phyloP scores from a whole-genome alignment of 2,113 vertebrate genomes.

The Todiramphus saurophagus region DNA sequence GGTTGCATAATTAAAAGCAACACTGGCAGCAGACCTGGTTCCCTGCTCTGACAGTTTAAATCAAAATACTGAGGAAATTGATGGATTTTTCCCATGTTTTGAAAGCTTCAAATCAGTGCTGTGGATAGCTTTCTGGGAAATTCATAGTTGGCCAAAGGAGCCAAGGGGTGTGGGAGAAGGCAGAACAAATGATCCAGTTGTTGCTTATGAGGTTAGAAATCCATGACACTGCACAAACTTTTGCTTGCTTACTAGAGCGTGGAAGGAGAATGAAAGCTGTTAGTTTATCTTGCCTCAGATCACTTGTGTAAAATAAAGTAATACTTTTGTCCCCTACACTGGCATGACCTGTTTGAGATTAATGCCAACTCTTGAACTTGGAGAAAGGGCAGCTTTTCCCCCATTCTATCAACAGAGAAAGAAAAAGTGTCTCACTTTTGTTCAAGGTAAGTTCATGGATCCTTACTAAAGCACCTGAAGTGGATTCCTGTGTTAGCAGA shows the following conservation, averaged over 20 bases:
- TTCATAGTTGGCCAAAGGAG: not conserved
- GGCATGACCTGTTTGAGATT: not conserved
- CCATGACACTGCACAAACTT: not conserved
- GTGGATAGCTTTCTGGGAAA: not conserved
- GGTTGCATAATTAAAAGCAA: not conserved
- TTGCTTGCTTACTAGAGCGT: not conserved
- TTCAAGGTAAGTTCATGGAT: not conserved
- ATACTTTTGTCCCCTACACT: not conserved
- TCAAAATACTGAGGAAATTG: not conserved
- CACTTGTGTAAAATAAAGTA: not conserved
- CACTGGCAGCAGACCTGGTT: not conserved
- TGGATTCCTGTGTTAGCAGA: not conserved
- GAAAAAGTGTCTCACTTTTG: not conserved
- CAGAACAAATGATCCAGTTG: not conserved
- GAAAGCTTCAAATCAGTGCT: not conserved
- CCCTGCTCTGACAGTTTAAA: not conserved
- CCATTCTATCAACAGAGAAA: not conserved
- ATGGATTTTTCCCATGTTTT: not conserved
- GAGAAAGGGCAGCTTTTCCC: not conserved
- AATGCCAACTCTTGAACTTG: not conserved
- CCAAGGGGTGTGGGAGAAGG: not conserved
- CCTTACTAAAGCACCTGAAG: not conserved
- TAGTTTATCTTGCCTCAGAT: not conserved
- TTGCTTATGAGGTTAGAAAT: not conserved
- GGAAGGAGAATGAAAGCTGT: not conserved